Evolutionary conservation across 2,888 invertebrate species (phyloP), one percentile per base, ranked within the genome.

Genomic region (Parnassius smintheus): DNA sequence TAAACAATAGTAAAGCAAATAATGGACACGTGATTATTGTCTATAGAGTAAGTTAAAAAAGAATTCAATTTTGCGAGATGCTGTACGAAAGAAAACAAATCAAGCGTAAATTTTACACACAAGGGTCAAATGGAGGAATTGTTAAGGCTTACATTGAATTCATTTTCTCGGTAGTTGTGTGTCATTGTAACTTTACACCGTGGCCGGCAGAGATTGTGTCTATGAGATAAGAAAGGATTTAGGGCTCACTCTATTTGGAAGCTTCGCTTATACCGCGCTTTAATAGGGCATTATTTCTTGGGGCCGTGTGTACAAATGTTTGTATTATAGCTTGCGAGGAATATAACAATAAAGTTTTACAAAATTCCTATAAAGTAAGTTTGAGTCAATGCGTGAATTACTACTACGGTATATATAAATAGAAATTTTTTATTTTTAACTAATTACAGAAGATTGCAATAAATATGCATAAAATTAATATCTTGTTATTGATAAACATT

Each of bases 211-310:
- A 81, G 88, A 87, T 88, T 76, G 80, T 80, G 80, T 82, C 79
- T 78, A 72, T 70, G 63, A 78, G 87, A 87, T 87, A 87, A 84
- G 79, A 70, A 76, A 80, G 81, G 82, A 84, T 82, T 86, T 84
- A 82, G 74, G 69, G 72, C 70, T 74, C 72, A 68, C 50, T 65
- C 59, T 62, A 65, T 76, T 74, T 77, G 73, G 75, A 67, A 67
- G 68, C 70, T 72, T 68, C 63, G 70, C 80, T 81, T 80, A 77
- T 73, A 72, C 73, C 73, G 66, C 57, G 68, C 74, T 67, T 76
- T 77, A 77, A 78, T 76, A 72, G 74, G 70, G 71, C 71, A 74
- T 75, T 76, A 76, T 80, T 73, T 72, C 65, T 72, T 61, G 68
- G 67, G 70, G 68, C 65, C 72, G 68, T 65, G 70, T 70, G 70